Conservation (phyloP, 2,888 invertebrate genomes). For the Cheilosia soror region DNA sequence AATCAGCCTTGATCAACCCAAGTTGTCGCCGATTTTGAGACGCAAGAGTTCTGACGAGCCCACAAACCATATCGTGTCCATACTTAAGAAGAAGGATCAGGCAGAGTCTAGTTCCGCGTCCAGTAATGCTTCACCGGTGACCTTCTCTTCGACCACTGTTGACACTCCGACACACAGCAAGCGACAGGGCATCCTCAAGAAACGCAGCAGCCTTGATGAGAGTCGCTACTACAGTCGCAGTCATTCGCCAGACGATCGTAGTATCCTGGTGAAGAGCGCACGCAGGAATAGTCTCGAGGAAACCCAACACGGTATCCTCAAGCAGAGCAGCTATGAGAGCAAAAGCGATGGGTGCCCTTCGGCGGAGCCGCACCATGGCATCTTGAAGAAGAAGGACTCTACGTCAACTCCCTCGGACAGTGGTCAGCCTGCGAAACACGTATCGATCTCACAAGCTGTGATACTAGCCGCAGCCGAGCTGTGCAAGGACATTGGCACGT, state of each 20-base stretch:
- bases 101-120: constrained; percentile 84
- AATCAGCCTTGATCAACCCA: constrained; percentile 77
- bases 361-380: constrained; percentile 88
- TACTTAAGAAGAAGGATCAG: constrained; percentile 88
- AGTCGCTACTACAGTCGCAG: constrained; percentile 83
- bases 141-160: constrained; percentile 91
- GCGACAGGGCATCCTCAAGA: constrained; percentile 92
- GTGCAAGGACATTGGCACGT: constrained; percentile 83
- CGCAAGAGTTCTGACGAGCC: constrained; percentile 84
- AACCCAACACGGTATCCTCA: constrained; percentile 89
- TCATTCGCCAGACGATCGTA: constrained; percentile 83
- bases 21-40: constrained; percentile 80
- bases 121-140: constrained; percentile 88
- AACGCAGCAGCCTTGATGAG: constrained; percentile 92
- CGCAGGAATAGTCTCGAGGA: constrained; percentile 83
- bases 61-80: constrained; percentile 86
- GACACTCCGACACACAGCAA: constrained; percentile 86
- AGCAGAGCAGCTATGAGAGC: constrained; percentile 89
- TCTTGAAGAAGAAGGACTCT: constrained; percentile 87
- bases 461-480: constrained; percentile 84
- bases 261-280: constrained; percentile 82
- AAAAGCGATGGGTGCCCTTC: constrained; percentile 87
- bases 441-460: constrained; percentile 84
- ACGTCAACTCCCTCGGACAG: constrained; percentile 83
- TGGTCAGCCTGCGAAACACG: constrained; percentile 82